Conservation (phyloP, 2,797 vertebrate species). For the Calcarius lapponicus region DNA sequence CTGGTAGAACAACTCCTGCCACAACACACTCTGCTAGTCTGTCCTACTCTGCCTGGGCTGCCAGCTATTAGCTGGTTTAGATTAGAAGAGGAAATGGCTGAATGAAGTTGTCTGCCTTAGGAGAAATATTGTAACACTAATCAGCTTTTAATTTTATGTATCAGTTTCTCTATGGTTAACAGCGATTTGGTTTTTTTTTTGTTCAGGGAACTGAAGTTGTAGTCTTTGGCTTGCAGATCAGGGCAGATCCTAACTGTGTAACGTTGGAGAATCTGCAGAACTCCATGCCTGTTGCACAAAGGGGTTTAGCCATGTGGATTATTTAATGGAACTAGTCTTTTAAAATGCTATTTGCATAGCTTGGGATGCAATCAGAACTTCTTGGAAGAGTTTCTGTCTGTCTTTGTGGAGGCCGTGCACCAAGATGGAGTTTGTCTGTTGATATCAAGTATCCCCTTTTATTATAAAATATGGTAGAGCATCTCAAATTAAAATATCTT, state of each 20-base stretch:
- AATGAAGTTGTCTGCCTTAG: background rate
- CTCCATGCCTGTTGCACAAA: background rate
- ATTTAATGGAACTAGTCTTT: background rate
- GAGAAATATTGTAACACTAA: conserved; percentile 28
- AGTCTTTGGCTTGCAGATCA: background rate
- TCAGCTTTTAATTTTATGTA: conserved; percentile 25
- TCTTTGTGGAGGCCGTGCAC: background rate
- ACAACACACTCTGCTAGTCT: fast-evolving
- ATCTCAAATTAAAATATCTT: background rate
- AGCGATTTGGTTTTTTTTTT: background rate
- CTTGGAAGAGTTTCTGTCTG: background rate
- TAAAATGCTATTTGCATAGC: background rate
- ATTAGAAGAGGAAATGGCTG: conserved; percentile 10
- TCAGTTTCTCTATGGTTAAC: background rate
- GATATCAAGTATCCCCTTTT: background rate
- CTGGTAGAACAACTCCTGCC: background rate
- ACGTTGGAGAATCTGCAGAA: background rate
- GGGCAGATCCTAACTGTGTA: background rate
- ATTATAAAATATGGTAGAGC: background rate
- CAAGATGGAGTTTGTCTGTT: background rate
- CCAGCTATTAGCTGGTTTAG: background rate
- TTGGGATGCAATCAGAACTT: background rate
- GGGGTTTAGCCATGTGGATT: background rate
- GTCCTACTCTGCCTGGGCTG: background rate
- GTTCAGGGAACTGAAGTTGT: background rate